Evolutionary conservation across 2,113 vertebrate genomes (phyloP), one percentile per base, ranked within the genome.

Genomic region (Oryzias javanicus): DNA sequence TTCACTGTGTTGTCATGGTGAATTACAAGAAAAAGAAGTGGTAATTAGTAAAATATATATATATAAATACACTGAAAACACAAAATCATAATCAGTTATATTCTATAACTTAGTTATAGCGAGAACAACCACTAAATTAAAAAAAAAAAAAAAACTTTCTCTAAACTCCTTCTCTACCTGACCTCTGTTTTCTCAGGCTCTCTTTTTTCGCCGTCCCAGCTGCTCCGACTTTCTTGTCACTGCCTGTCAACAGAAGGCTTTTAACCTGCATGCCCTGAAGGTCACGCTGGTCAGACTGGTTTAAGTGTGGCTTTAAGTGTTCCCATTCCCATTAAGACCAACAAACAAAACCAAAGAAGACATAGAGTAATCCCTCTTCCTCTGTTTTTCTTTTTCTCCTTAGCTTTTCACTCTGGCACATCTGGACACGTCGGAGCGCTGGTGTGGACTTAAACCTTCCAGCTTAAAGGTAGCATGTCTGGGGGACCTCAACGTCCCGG

Each of bases 301-400:
- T 79, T 84, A 87, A 88, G 85, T 85, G 82, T 35, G 35, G 35
- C 75, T 72, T 64, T 86, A 81, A 89, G 85, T 85, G 85, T 86
- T 85, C 79, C 77, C 87, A 84, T 82, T 71, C 66, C 85, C 75
- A 83, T 85, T 86, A 86, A 82, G 72, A 80, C 65, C 67, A 85
- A 88, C 82, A 87, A 88, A 85, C 83, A 84, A 73, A 58, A 79
- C 78, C 70, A 70, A 56, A 74, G 64, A 70, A 51, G 79, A 85
- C 76, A 69, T 74, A 50, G 42, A 72, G 67, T 70, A 72, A 79
- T 68, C 77, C 73, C 65, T 64, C 60, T 42, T 48, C 42, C 51
- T 53, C 59, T 27, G 42, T 19, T 10, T 46, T 48, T 63, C 27
- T 50, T 0, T 49, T 45, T 60, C 5, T 7, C 14, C 29, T 4